A percentile compares a stretch with the other conserved stretches of the same genome.
These are phyloP conservation scores for Mesocentrotus franciscanus DNA, from an alignment of 53 echinoderm and acorn worm genomes.

Conservation along the genomic window DNA sequence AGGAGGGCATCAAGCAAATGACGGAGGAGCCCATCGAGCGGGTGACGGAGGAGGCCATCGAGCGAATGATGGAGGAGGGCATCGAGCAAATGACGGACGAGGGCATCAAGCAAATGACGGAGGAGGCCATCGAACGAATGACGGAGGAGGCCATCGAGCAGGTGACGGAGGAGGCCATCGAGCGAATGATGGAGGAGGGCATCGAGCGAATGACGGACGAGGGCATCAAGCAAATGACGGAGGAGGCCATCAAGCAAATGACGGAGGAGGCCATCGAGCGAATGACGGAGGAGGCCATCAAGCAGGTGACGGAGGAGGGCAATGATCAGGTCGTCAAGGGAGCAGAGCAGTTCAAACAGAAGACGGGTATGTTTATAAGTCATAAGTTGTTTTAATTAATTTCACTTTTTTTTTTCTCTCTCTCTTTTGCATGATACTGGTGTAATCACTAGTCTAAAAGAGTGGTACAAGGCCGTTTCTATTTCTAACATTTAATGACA, in stretches of 20 bases:
- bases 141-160: too few species aligned
- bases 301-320: conserved; percentile 29
- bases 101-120: conserved; percentile 31
- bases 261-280: conserved; percentile 35
- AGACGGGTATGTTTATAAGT: conserved; percentile 35
- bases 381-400: not conserved
- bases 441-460: conserved; percentile 42
- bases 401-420: too few species aligned
- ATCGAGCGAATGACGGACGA: too few species aligned
- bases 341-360: conserved; percentile 48
- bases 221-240: too few species aligned
- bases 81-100: conserved; percentile 34
- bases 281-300: conserved; percentile 34
- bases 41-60: conserved; percentile 24
- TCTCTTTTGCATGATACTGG: conserved; percentile 34
- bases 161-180: too few species aligned
- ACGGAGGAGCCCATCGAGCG: conserved; percentile 9
- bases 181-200: too few species aligned
- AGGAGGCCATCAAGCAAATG: too few species aligned
- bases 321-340: conserved; percentile 50
- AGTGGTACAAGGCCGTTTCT: conserved; percentile 33
- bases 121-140: too few species aligned
- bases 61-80: not conserved
- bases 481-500: conserved; percentile 48
- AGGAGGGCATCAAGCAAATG: conserved; percentile 14